Evolutionary conservation across 1,140 invertebrate species (phyloP), one percentile per base, ranked within the genome.

Genomic region (Drosophila melanica): DNA sequence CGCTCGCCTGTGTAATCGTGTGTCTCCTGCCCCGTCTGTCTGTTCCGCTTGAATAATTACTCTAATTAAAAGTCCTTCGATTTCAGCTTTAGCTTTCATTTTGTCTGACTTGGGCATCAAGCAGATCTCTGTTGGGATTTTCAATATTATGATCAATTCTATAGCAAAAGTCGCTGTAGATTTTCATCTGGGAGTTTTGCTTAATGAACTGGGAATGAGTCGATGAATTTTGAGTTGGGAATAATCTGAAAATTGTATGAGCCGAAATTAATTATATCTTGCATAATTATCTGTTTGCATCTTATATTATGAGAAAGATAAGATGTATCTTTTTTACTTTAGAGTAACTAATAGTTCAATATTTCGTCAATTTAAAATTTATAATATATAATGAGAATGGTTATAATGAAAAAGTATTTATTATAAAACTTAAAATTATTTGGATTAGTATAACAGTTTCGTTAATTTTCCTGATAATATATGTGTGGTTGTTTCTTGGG

Each of bases 1-100:
- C 39, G 64, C 62, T 73, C 39, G 57, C 51, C 62, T 53, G 50
- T 62, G 57, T 78, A 63, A 74, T 81, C 79, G 67, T 63, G 18
- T 58, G 44, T 39, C 48, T 63, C 80, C 44, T 60, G 18, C 1
- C 44, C 48, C 18, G 60, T 23, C 45, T 67, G 80, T 76, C 80
- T 77, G 70, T 77, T 81, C 71, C 81, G 86, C 78, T 80, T 90
- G 86, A 90, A 79, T 82, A 90, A 90, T 90, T 90, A 90, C 74
- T 68, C 14, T 90, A 85, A 90, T 90, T 86, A 90, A 90, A 90
- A 78, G 84, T 90, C 48, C 64, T 84, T 75, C 54, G 51, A 33
- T 44, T 42, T 51, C 47, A 44, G 74, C 47, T 73, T 87, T 87
- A 79, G 79, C 84, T 87, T 89, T 87, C 72, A 33, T 79, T 45